These are phyloP conservation scores for Lepidochrysops patricia DNA, from an alignment of 2,888 invertebrate species.

Conservation along the genomic window DNA sequence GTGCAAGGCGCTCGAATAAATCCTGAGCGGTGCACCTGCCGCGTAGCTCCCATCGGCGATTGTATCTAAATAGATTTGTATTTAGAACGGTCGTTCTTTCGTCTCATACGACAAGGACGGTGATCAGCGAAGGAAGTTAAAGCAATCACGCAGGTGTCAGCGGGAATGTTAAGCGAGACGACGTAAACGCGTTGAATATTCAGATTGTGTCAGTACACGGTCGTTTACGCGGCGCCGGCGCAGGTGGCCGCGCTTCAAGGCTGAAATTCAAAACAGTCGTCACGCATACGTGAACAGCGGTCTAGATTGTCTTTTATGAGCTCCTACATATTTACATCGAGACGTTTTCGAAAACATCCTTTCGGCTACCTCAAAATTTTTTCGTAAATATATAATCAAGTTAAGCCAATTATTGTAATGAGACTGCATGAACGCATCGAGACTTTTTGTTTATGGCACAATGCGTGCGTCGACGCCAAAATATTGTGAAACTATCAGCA, in stretches of 20 bases:
- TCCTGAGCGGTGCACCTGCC: slow-evolving; percentile 69
- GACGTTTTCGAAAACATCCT: slow-evolving; percentile 3
- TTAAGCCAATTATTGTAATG: neutral
- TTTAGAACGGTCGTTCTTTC: slow-evolving; percentile 23
- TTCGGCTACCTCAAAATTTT: neutral
- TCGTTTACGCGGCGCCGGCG: slow-evolving; percentile 77
- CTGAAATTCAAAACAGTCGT: slow-evolving; percentile 74
- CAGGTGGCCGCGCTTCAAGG: slow-evolving; percentile 76
- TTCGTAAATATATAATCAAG: neutral
- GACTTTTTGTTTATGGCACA: slow-evolving; percentile 32
- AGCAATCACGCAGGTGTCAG: slow-evolving; percentile 62
- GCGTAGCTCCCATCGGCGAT: slow-evolving; percentile 26
- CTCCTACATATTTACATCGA: slow-evolving; percentile 26
- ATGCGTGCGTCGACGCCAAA: slow-evolving; percentile 42
- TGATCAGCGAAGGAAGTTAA: slow-evolving; percentile 22
- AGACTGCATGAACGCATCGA: neutral
- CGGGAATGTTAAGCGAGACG: slow-evolving; percentile 61
- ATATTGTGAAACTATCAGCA: slow-evolving; percentile 64
- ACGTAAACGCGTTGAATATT: slow-evolving; percentile 70
- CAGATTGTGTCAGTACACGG: slow-evolving; percentile 71
- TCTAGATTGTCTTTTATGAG: slow-evolving; percentile 48
- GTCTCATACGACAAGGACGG: slow-evolving; percentile 16
- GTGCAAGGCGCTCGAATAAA: slow-evolving; percentile 63
- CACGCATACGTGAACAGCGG: slow-evolving; percentile 67
- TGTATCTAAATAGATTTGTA: slow-evolving; percentile 20